Evolutionary conservation across 2,888 invertebrate species (phyloP).

Genomic region (Sphaerophoria rueppellii): DNA sequence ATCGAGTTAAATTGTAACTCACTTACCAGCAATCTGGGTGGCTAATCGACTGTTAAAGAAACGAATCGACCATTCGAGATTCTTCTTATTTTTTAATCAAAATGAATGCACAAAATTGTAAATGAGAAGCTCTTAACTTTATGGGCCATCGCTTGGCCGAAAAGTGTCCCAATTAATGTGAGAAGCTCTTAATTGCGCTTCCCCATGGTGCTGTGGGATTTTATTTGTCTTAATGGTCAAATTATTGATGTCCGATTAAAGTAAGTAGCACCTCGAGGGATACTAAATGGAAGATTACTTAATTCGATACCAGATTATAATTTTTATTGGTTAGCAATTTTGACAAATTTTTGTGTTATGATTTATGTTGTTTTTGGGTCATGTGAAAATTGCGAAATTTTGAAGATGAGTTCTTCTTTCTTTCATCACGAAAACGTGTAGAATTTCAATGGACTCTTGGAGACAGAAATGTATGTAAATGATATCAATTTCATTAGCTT

Average conservation of each 20-base stretch:
- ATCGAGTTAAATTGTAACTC: conserved; percentile 9
- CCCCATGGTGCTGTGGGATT: neutral
- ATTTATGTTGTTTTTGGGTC: conserved; percentile 22
- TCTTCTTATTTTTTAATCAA: neutral
- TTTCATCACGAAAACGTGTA: no score
- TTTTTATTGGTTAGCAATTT: neutral
- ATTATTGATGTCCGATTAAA: conserved; percentile 12
- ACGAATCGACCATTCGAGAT: neutral
- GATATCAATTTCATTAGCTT: no score
- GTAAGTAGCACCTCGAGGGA: conserved; percentile 20
- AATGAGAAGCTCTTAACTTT: conserved; percentile 5
- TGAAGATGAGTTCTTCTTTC: neutral
- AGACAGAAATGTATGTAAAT: conserved; percentile 1
- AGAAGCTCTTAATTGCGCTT: neutral
- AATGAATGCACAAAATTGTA: conserved; percentile 12
- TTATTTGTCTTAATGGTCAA: neutral
- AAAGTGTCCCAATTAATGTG: conserved; percentile 21
- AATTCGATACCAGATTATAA: conserved; percentile 1
- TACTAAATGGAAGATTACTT: conserved; percentile 21
- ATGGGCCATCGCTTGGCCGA: neutral
- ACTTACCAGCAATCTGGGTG: conserved; percentile 6
- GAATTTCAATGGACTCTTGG: neutral
- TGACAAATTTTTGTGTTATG: conserved; percentile 9
- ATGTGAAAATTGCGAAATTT: conserved; percentile 4
- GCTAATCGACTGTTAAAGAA: neutral